These are phyloP conservation scores for Zaprionus obscuricornis DNA, from an alignment of 2,888 invertebrate species.

Conservation along the genomic window DNA sequence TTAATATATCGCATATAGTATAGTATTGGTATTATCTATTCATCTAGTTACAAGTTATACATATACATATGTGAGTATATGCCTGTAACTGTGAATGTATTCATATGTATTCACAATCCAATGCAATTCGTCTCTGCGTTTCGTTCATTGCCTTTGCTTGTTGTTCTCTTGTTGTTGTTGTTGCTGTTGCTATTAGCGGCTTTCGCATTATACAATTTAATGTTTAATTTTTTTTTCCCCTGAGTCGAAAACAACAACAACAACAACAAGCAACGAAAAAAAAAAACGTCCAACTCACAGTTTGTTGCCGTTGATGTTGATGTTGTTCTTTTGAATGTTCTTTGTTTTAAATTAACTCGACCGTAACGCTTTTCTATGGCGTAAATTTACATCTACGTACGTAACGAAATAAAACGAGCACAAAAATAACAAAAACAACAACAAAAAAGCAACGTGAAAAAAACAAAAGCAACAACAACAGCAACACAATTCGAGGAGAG, in stretches of 20 bases:
- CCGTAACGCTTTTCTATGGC: constrained; percentile 83
- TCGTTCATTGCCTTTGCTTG: constrained; percentile 65
- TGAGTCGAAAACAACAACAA: constrained; percentile 23
- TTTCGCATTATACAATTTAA: constrained; percentile 77
- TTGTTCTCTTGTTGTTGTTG: constrained; percentile 31
- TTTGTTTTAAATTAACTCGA: constrained; percentile 82
- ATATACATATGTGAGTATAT: not conserved
- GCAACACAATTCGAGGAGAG: constrained; percentile 65
- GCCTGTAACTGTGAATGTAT: constrained; percentile 27
- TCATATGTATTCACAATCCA: constrained; percentile 32
- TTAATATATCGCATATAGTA: not conserved
- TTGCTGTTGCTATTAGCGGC: constrained; percentile 66
- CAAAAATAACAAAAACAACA: constrained; percentile 27
- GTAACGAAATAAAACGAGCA: constrained; percentile 67
- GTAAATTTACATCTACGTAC: constrained; percentile 81
- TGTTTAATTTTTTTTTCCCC: constrained; percentile 69
- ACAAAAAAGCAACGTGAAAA: constrained; percentile 16
- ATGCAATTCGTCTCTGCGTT: constrained; percentile 69
- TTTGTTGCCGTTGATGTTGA: constrained; percentile 62
- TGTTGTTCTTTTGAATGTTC: constrained; percentile 82
- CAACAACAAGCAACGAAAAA: constrained; percentile 31
- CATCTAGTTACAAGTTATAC: constrained; percentile 21
- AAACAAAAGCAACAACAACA: constrained; percentile 32
- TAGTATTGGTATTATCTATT: constrained; percentile 15
- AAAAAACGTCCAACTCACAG: constrained; percentile 58